Conservation (phyloP, 2,888 invertebrate species). For the Apodemia hepburni region DNA sequence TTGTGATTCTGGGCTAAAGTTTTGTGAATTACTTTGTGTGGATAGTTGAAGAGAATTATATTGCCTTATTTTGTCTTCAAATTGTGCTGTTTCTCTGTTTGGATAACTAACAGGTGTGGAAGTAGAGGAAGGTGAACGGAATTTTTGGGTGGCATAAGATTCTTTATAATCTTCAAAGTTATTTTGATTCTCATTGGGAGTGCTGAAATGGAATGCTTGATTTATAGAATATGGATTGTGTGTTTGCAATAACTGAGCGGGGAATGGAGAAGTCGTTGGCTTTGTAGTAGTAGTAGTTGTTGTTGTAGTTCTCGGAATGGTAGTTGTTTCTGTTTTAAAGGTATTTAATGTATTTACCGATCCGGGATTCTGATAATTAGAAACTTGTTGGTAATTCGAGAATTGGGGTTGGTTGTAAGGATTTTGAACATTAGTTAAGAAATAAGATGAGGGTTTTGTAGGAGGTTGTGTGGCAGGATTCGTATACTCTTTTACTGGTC, state of each 20-base stretch:
- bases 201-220: constrained; percentile 72
- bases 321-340: constrained; percentile 47
- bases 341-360: constrained; percentile 39
- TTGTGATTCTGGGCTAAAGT: constrained; percentile 62
- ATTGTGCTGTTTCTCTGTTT: constrained; percentile 46
- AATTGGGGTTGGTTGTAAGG: constrained; percentile 50
- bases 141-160: constrained; percentile 37
- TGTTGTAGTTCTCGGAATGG: constrained; percentile 46
- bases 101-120: constrained; percentile 31
- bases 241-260: constrained; percentile 64
- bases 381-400: constrained; percentile 42
- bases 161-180: constrained; percentile 64
- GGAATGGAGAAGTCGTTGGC: constrained; percentile 48
- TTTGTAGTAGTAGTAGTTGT: constrained; percentile 55
- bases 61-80: constrained; percentile 24
- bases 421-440: constrained; percentile 45
- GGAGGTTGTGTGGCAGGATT: constrained; percentile 37
- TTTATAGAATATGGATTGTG: constrained; percentile 75
- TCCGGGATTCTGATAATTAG: constrained; percentile 41
- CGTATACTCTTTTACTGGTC: constrained; percentile 44
- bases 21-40: constrained; percentile 55
- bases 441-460: constrained; percentile 53
- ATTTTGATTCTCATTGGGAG: constrained; percentile 66
- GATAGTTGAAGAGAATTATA: constrained; percentile 43
- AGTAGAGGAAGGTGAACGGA: constrained; percentile 34